Percentiles rank a stretch among this genome's conserved stretches.
phyloP scores from a whole-genome alignment of 2,797 vertebrate genomes.

The Helicolenus hilgendorfi region DNA sequence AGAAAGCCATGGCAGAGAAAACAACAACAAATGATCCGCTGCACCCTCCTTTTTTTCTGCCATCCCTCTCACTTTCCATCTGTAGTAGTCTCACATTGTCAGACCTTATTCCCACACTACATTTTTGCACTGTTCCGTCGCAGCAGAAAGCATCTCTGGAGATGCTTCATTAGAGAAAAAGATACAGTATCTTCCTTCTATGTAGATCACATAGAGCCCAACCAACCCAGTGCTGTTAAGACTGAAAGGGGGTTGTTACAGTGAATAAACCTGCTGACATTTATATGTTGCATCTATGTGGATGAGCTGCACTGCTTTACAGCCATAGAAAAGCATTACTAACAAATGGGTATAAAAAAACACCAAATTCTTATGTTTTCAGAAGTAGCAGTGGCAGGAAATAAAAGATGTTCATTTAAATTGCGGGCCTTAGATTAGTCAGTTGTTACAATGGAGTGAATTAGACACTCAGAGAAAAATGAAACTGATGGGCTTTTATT shows the following conservation, averaged over 20 bases:
- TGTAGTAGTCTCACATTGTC: slow-evolving; percentile 57
- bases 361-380: background rate
- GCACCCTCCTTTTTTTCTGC: slow-evolving; percentile 12
- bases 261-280: slow-evolving; percentile 24
- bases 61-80: slow-evolving; percentile 39
- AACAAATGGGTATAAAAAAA: background rate
- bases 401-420: background rate
- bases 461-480: background rate
- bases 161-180: slow-evolving; percentile 64
- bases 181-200: slow-evolving; percentile 15
- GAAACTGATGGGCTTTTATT: slow-evolving; percentile 9
- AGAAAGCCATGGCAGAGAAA: slow-evolving; percentile 55
- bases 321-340: background rate
- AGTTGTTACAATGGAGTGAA: background rate
- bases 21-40: slow-evolving; percentile 79
- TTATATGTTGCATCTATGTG: background rate
- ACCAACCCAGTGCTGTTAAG: background rate
- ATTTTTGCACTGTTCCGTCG: slow-evolving; percentile 19
- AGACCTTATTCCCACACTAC: slow-evolving; percentile 57
- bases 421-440: background rate
- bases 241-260: slow-evolving; percentile 1
- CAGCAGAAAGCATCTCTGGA: slow-evolving; percentile 38
- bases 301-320: background rate
- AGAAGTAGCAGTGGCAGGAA: background rate
- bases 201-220: slow-evolving; percentile 29